Percentiles rank a stretch among this genome's conserved stretches.
phyloP scores from a whole-genome alignment of 2,888 invertebrate species.

The Drosophila silvestris region DNA sequence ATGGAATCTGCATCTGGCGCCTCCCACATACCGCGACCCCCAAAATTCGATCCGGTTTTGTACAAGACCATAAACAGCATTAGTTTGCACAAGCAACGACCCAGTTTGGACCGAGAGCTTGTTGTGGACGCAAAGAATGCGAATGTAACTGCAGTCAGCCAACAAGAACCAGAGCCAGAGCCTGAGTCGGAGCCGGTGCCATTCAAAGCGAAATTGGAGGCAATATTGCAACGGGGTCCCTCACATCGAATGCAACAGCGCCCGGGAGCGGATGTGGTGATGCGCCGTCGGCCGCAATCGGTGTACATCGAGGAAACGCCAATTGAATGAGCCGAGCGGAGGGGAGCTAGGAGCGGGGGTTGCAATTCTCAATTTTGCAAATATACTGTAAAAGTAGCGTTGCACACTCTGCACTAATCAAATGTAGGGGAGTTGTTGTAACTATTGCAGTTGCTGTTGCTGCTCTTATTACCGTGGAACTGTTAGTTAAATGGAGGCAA shows the following conservation, averaged over 20 bases:
- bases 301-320: conserved; percentile 52
- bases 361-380: conserved; percentile 43
- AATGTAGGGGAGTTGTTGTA: conserved; percentile 58
- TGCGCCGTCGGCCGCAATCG: conserved; percentile 74
- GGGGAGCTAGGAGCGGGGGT: conserved; percentile 17
- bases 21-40: conserved; percentile 77
- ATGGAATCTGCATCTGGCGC: conserved; percentile 18
- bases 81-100: conserved; percentile 70
- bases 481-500: conserved; percentile 59
- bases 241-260: conserved; percentile 72
- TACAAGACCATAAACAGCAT: conserved; percentile 82
- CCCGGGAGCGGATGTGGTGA: conserved; percentile 60
- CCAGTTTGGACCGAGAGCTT: conserved; percentile 69
- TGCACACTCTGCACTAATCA: conserved; percentile 48
- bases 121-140: conserved; percentile 53
- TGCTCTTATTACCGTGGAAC: conserved; percentile 25
- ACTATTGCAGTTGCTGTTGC: conserved; percentile 20
- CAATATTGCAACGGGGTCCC: conserved; percentile 81
- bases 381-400: conserved; percentile 42
- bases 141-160: conserved; percentile 24
- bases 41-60: conserved; percentile 83
- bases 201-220: conserved; percentile 83
- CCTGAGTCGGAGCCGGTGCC: conserved; percentile 62
- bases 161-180: conserved; percentile 19
- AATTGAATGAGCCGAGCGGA: conserved; percentile 54